Evolutionary conservation across 2,797 vertebrate genomes (phyloP).

Genomic region (Sebastes oblongus): DNA sequence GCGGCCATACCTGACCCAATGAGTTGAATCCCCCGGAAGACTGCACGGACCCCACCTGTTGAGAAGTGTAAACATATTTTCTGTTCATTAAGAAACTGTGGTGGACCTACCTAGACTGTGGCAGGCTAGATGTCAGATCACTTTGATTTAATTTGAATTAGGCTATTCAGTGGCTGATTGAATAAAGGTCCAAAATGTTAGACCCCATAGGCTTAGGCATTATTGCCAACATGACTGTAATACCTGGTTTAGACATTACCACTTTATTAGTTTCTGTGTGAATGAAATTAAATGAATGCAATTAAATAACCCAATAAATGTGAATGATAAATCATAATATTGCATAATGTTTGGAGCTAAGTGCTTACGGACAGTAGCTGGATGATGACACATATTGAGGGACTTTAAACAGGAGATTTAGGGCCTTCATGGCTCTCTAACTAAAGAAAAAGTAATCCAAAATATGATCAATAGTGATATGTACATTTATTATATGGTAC

Average conservation of each 20-base stretch:
- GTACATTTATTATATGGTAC: not conserved
- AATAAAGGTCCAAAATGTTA: not conserved
- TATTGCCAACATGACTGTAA: not conserved
- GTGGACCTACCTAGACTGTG: not conserved
- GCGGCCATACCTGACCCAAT: too few species aligned
- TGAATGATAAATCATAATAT: not conserved
- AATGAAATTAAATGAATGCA: not conserved
- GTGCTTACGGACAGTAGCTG: not conserved
- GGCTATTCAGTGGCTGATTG: not conserved
- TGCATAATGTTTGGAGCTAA: not conserved
- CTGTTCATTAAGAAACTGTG: not conserved
- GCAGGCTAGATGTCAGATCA: too few species aligned
- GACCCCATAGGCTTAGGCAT: not conserved
- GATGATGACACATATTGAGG: not conserved
- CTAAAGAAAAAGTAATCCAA: not conserved
- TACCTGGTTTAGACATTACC: not conserved
- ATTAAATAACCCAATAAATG: not conserved
- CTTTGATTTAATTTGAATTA: not conserved
- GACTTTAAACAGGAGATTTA: not conserved
- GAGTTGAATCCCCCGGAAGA: too few species aligned
- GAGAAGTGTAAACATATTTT: not conserved
- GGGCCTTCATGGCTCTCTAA: not conserved
- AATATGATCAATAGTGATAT: not conserved
- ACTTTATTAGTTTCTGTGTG: not conserved
- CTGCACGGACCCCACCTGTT: too few species aligned